Percentiles rank a stretch among this genome's conserved stretches.
phyloP scores from a whole-genome alignment of 2,113 vertebrate genomes.

The Lycaon pictus region DNA sequence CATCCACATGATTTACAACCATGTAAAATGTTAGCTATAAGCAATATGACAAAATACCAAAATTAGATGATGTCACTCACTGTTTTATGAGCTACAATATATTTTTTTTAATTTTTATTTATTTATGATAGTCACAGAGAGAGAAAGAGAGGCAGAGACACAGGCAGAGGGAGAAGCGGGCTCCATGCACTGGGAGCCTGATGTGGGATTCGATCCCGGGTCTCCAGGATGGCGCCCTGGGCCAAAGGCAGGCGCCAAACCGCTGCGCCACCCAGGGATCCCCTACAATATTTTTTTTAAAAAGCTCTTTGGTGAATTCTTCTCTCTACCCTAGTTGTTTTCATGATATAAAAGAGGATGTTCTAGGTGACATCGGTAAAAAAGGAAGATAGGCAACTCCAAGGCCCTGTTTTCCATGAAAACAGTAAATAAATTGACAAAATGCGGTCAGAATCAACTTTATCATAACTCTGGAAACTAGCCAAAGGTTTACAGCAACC shows the following conservation, averaged over 20 bases:
- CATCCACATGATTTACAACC: background rate
- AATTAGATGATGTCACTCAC: background rate
- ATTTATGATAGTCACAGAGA: too few species aligned
- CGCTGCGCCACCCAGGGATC: too few species aligned
- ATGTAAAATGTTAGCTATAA: background rate
- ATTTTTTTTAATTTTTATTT: too few species aligned
- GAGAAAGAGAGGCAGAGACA: too few species aligned
- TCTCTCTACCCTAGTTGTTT: background rate
- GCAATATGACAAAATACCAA: background rate
- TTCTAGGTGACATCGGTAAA: background rate
- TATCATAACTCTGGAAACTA: background rate
- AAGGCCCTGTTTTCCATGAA: background rate
- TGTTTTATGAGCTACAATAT: slow-evolving; percentile 36
- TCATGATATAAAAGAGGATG: background rate
- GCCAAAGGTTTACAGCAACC: background rate
- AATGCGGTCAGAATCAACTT: background rate
- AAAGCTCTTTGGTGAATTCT: background rate
- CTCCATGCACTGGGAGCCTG: too few species aligned
- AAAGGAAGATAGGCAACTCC: background rate
- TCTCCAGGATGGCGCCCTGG: too few species aligned
- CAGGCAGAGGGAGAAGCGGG: too few species aligned
- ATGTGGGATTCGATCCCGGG: too few species aligned
- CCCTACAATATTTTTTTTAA: background rate
- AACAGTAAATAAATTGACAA: background rate
- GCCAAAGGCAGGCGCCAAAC: too few species aligned